A percentile compares a stretch with the other conserved stretches of the same genome.
Conservation (phyloP, 2,113 vertebrate species). For the Dasyprocta punctata region DNA sequence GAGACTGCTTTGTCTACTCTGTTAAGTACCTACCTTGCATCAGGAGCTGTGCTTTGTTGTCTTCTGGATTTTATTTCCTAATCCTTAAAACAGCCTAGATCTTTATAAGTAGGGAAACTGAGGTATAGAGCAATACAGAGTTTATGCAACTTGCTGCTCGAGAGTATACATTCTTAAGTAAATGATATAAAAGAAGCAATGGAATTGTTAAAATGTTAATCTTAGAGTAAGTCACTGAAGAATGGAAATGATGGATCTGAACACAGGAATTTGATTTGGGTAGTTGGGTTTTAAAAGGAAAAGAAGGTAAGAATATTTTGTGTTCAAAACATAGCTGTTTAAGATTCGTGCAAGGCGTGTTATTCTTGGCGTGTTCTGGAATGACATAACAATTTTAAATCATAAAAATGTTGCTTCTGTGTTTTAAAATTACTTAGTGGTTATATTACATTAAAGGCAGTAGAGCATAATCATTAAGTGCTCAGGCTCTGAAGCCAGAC, state of each 20-base stretch:
- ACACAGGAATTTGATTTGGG: not conserved
- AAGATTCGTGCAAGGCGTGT: not conserved
- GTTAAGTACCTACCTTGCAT: not conserved
- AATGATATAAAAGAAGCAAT: not conserved
- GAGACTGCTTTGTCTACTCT: not conserved
- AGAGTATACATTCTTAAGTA: conserved; percentile 24
- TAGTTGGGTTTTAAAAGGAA: conserved; percentile 23
- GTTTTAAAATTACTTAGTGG: not conserved
- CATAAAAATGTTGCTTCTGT: not conserved
- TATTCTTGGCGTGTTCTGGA: not conserved
- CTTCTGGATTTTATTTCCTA: not conserved
- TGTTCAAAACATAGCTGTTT: not conserved
- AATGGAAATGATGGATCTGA: not conserved
- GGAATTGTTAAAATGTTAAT: conserved; percentile 13
- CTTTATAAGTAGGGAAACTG: not conserved
- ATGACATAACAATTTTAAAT: not conserved
- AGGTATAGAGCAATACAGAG: not conserved
- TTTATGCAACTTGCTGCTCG: not conserved
- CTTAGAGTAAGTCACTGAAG: not conserved
- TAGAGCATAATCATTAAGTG: not conserved
- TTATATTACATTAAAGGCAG: not conserved
- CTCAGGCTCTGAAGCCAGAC: not conserved
- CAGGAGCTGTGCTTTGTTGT: not conserved
- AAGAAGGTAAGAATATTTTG: not conserved
- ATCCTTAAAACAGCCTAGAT: not conserved